These are phyloP conservation scores for Haplotaxodon microlepis DNA, from an alignment of 2,113 vertebrate species.

Conservation along the genomic window DNA sequence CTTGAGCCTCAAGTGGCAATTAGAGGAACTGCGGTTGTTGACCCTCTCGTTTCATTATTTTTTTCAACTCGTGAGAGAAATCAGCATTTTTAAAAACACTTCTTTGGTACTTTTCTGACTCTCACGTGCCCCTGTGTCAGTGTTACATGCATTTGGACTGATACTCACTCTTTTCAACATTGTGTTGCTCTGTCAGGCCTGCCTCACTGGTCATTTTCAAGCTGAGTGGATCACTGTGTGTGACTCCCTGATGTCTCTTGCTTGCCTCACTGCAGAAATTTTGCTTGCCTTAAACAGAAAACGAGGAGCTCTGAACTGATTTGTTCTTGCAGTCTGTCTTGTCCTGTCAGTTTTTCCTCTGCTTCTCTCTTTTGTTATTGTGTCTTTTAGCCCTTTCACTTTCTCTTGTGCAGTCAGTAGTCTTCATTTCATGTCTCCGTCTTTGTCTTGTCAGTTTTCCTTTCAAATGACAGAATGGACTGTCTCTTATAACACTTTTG, in stretches of 20 bases:
- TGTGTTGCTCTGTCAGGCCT: slow-evolving; percentile 12
- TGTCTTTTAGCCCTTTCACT: background rate
- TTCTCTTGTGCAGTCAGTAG: background rate
- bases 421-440: background rate
- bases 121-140: background rate
- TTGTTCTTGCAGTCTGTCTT: background rate
- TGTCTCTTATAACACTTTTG: background rate
- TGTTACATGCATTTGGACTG: background rate
- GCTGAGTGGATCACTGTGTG: slow-evolving; percentile 13
- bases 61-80: background rate
- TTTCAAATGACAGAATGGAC: background rate
- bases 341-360: background rate
- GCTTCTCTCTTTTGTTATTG: background rate
- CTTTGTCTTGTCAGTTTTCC: background rate
- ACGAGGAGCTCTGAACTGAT: slow-evolving; percentile 8
- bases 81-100: background rate
- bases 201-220: slow-evolving; percentile 25
- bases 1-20: background rate
- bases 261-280: background rate
- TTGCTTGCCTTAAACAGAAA: slow-evolving; percentile 2
- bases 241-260: slow-evolving; percentile 11
- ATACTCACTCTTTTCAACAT: slow-evolving; percentile 2
- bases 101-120: background rate
- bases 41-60: background rate
- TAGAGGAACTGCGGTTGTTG: background rate